Evolutionary conservation across 2,888 invertebrate species (phyloP).

Genomic region (Meghimatium bilineatum): DNA sequence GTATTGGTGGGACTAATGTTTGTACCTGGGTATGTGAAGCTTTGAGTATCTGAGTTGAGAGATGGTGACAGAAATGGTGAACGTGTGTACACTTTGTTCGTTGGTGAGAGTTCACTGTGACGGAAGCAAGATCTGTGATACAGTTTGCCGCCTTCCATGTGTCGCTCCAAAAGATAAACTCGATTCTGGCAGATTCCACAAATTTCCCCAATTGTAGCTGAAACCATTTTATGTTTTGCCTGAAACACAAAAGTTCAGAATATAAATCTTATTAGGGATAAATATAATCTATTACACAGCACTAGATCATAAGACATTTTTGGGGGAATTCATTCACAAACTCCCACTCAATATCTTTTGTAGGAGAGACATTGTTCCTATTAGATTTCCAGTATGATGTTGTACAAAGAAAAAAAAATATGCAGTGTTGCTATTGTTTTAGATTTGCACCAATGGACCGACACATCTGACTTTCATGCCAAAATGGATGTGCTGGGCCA

Average conservation of each 20-base stretch:
- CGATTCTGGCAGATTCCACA: conserved; percentile 87
- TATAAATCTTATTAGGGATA: not conserved
- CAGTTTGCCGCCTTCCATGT: conserved; percentile 86
- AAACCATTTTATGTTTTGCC: not conserved
- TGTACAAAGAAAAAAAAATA: too few species aligned
- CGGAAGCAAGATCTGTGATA: conserved; percentile 94
- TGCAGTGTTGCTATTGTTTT: too few species aligned
- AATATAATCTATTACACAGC: too few species aligned
- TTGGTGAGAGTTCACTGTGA: conserved; percentile 69
- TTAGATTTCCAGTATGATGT: too few species aligned
- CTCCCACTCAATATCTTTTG: too few species aligned
- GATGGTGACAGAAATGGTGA: conserved; percentile 53
- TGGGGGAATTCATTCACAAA: too few species aligned
- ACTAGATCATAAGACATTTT: too few species aligned
- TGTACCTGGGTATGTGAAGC: not conserved
- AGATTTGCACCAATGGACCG: too few species aligned
- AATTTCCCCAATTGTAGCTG: conserved; percentile 82
- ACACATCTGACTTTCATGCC: too few species aligned
- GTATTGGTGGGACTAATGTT: not conserved
- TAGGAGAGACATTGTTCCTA: too few species aligned
- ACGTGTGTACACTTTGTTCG: conserved; percentile 63
- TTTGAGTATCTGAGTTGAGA: conserved; percentile 37
- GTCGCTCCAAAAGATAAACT: conserved; percentile 92
- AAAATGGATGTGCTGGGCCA: too few species aligned
- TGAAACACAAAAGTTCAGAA: not conserved